Percentiles rank a stretch among this genome's conserved stretches.
Conservation (phyloP, 2,113 vertebrate genomes). For the Leucoraja erinaceus region DNA sequence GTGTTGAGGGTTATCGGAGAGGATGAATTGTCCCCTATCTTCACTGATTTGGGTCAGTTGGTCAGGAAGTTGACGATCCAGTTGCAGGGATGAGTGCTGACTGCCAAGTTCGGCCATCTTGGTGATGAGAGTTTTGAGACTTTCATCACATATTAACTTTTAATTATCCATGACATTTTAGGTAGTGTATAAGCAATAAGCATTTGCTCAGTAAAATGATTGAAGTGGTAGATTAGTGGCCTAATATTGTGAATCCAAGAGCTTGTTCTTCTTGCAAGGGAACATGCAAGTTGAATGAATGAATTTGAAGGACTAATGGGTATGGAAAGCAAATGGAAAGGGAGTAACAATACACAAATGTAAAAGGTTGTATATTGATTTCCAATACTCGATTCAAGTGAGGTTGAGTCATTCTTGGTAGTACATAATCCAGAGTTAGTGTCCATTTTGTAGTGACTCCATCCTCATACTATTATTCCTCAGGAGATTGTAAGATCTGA, state of each 20-base stretch:
- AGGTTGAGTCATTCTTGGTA: neutral
- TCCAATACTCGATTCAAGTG: conserved; percentile 7
- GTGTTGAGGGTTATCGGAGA: no score
- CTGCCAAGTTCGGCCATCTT: no score
- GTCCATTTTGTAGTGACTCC: neutral
- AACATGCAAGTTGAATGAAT: neutral
- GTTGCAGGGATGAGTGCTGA: no score
- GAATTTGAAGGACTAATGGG: neutral
- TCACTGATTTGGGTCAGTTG: no score
- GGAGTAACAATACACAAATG: neutral
- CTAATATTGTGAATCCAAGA: neutral
- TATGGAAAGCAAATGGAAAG: neutral
- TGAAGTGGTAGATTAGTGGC: neutral
- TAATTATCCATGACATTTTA: neutral
- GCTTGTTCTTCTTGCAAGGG: neutral
- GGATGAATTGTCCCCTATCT: no score
- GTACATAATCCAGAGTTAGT: neutral
- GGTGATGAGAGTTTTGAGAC: neutral
- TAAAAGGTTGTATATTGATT: neutral
- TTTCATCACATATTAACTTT: neutral
- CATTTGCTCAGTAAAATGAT: neutral
- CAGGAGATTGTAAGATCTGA: neutral
- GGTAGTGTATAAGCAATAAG: neutral
- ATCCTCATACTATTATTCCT: neutral
- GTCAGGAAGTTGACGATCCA: no score